These are phyloP conservation scores for Glandiceps talaboti DNA, from an alignment of 53 echinoderm and acorn worm species.

Conservation along the genomic window DNA sequence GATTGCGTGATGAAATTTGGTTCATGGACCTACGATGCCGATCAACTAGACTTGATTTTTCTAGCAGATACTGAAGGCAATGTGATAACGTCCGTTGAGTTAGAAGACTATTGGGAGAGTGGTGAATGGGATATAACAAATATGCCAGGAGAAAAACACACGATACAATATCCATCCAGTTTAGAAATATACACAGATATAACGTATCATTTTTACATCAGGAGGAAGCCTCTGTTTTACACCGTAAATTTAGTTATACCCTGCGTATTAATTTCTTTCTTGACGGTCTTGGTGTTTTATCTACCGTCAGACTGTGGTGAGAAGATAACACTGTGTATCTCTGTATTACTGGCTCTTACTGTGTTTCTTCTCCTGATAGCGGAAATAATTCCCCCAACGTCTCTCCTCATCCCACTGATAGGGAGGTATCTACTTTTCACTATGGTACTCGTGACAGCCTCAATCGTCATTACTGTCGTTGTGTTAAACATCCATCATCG, in stretches of 20 bases:
- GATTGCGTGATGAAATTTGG: background rate
- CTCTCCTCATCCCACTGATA: background rate
- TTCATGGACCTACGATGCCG: background rate
- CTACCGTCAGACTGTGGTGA: background rate
- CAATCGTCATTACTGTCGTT: background rate
- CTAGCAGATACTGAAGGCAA: background rate
- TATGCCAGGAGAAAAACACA: background rate
- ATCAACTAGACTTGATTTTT: background rate
- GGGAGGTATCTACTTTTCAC: background rate
- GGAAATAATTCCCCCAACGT: background rate
- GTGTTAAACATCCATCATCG: background rate
- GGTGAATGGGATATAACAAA: background rate
- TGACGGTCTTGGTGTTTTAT: background rate
- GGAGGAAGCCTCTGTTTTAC: background rate
- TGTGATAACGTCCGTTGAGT: background rate
- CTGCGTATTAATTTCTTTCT: background rate
- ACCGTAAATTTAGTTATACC: background rate
- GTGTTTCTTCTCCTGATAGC: background rate
- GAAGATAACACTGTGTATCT: background rate
- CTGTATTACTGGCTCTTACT: background rate
- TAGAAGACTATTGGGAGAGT: background rate
- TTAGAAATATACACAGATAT: background rate
- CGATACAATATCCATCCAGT: background rate
- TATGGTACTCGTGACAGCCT: background rate
- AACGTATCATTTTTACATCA: background rate